These are phyloP conservation scores for Bellardia bayeri DNA, from an alignment of 2,888 invertebrate genomes.

Conservation along the genomic window DNA sequence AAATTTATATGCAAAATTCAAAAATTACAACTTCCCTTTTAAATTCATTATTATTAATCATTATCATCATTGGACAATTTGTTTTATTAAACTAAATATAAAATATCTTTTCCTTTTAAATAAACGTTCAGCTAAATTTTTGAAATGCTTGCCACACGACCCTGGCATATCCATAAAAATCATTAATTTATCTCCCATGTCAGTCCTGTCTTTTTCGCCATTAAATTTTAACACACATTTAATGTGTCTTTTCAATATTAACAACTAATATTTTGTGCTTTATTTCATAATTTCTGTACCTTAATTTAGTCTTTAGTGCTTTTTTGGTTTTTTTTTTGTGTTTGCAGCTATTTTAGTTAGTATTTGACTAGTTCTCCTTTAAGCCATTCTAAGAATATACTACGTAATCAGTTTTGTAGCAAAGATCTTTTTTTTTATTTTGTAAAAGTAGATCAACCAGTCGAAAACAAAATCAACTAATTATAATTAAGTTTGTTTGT, in stretches of 20 bases:
- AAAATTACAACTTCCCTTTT: too few species aligned
- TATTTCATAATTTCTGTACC: conserved; percentile 43
- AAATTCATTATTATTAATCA: too few species aligned
- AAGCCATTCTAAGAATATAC: conserved; percentile 56
- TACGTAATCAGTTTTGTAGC: conserved; percentile 55
- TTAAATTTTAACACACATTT: neutral
- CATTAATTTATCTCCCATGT: neutral
- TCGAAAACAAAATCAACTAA: conserved; percentile 56
- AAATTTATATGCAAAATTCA: too few species aligned
- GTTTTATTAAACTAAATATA: too few species aligned
- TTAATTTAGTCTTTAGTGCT: neutral
- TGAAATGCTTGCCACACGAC: neutral
- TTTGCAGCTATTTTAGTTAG: conserved; percentile 14
- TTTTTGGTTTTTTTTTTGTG: neutral
- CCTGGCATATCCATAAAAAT: conserved; percentile 36
- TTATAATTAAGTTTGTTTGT: conserved; percentile 64
- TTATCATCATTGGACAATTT: too few species aligned
- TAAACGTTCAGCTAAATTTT: too few species aligned
- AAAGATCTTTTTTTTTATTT: conserved; percentile 47
- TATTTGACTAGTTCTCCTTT: conserved; percentile 66
- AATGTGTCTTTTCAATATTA: conserved; percentile 11
- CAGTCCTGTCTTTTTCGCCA: conserved; percentile 9
- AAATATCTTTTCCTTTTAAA: too few species aligned
- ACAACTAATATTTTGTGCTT: conserved; percentile 13
- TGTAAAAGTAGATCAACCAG: conserved; percentile 70